Base-by-base conservation (phyloP, 2,113 vertebrate genomes). In the Cyanoramphus novaezelandiae region DNA sequence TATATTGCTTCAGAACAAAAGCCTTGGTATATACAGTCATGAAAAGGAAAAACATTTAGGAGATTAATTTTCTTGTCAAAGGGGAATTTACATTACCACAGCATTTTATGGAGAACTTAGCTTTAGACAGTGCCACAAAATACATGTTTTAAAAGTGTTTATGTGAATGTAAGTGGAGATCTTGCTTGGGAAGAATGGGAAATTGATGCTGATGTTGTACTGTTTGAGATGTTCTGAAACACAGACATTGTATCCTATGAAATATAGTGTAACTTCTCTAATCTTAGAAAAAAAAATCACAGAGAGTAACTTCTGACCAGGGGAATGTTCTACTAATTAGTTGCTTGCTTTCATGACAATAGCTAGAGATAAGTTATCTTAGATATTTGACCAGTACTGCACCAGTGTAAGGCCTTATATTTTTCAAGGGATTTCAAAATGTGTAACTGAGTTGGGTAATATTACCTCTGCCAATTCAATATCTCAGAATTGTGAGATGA, bases 391-490 rank as follows among this genome's bases (percentile, higher is more conserved):
- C 57, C 87, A 28, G 43, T 82, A 75, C 33, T 2, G 5, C 47
- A 23, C 21, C 50, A 70, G 35, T 17, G 3, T 74, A 79, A 84
- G 24, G 15, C 52, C 59, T 50, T 75, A 57, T 72, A 31, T 76
- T 92, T 93, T 96, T 91, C 57, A 88, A 91, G 47, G 4, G 27
- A 94, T 96, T 97, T 95, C 93, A 93, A 94, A 96, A 96, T 44
- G 33, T 63, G 41, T 60, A 60, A n/a, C 47, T 16, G 72, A 49
- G 47, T 91, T 94, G 74, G 41, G 96, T 89, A 94, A 91, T 78
- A 60, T 46, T 81, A 75, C 33, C 10, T 86, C 43, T 88, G 78
- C 65, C 23, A 50, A 62, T 82, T 95, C 83, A 88, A 70, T 47
- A 46, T 95, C 62, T 95, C 78, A 80, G 72, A 91, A 74, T 92